phyloP scores from a whole-genome alignment of 2,888 invertebrate genomes.

The Rotaria magnacalcarata region DNA sequence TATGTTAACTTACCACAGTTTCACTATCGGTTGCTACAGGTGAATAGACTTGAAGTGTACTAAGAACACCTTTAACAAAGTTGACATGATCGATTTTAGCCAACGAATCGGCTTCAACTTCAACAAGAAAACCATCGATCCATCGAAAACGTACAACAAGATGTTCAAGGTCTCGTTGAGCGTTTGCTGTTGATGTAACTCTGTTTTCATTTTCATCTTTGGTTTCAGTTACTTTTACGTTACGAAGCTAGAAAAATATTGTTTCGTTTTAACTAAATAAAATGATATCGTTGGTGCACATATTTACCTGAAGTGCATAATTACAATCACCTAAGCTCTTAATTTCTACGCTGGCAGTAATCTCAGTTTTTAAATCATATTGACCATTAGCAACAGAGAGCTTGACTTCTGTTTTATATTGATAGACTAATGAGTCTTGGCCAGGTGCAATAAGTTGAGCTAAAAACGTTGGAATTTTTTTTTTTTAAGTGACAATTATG shows the following conservation, averaged over 20 bases:
- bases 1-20: background rate
- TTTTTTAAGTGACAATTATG: background rate
- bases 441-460: background rate
- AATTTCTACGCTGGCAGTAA: background rate
- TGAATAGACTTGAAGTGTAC: background rate
- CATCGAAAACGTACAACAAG: background rate
- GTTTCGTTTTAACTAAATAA: too few relatives aligned
- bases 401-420: background rate
- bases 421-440: background rate
- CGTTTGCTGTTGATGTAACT: too few relatives aligned
- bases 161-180: conserved; percentile 13
- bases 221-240: background rate
- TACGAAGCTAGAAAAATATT: background rate
- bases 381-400: background rate
- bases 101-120: background rate
- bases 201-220: background rate
- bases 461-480: background rate
- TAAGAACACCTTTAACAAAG: conserved; percentile 2
- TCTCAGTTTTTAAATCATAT: background rate
- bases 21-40: background rate
- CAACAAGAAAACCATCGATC: background rate
- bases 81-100: conserved; percentile 26
- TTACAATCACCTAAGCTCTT: background rate
- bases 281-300: too few relatives aligned
- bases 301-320: background rate